These are phyloP conservation scores for Cheilosia impressa DNA, from an alignment of 2,888 invertebrate genomes.

Conservation along the genomic window DNA sequence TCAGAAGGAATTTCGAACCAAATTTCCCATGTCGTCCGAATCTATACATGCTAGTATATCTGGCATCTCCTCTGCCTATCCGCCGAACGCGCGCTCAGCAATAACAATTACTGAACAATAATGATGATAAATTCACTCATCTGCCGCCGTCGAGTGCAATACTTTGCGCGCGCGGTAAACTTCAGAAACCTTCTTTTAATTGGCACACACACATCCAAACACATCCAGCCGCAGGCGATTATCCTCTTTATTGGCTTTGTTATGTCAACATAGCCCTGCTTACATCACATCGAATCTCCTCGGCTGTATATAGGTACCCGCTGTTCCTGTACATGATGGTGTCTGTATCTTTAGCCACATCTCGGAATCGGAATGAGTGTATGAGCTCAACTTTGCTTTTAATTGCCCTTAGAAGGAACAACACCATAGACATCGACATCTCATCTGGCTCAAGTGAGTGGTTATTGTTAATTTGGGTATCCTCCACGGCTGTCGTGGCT, in stretches of 20 bases:
- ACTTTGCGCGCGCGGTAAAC: conserved; percentile 71
- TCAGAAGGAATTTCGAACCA: conserved; percentile 13
- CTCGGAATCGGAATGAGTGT: conserved; percentile 16
- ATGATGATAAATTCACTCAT: conserved; percentile 61
- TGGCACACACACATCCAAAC: conserved; percentile 45
- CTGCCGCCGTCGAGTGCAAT: conserved; percentile 45
- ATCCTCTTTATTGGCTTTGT: conserved; percentile 71
- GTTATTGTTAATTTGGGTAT: conserved; percentile 67
- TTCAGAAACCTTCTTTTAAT: conserved; percentile 73
- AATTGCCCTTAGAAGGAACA: conserved; percentile 54
- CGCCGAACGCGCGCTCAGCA: conserved; percentile 12
- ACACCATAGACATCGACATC: conserved; percentile 15
- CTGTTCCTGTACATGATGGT: background rate
- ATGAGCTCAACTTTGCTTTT: conserved; percentile 32
- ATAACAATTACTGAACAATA: conserved; percentile 68
- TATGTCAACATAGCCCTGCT: conserved; percentile 68
- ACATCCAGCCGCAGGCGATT: conserved; percentile 60
- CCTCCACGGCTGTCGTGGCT: conserved; percentile 15
- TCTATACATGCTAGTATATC: conserved; percentile 21
- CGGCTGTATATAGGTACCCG: conserved; percentile 1
- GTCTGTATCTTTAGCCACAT: conserved; percentile 14
- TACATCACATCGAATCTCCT: conserved; percentile 19
- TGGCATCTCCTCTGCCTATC: conserved; percentile 9
- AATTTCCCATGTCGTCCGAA: conserved; percentile 53
- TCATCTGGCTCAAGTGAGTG: conserved; percentile 62